These are phyloP conservation scores for Drosophila carrolli DNA, from an alignment of 1,140 invertebrate genomes.

Conservation along the genomic window DNA sequence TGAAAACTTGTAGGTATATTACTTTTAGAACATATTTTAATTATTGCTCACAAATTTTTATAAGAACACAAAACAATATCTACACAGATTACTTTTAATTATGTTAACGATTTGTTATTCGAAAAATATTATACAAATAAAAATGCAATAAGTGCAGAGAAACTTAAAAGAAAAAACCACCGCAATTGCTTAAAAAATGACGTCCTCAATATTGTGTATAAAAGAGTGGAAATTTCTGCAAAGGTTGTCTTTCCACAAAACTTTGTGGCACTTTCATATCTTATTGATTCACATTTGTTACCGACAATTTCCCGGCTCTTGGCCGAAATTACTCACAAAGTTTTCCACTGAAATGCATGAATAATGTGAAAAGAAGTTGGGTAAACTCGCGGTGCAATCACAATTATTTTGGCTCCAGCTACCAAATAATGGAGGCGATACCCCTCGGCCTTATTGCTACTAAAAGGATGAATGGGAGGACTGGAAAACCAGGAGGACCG, in stretches of 20 bases:
- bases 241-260: conserved; percentile 7
- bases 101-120: too few relatives aligned
- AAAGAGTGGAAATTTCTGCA: neutral
- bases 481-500: neutral
- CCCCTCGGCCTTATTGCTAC: conserved; percentile 20
- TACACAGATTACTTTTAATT: too few relatives aligned
- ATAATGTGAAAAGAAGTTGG: conserved; percentile 31
- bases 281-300: conserved; percentile 22
- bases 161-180: neutral
- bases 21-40: too few relatives aligned
- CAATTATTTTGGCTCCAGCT: conserved; percentile 37
- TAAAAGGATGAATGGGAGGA: conserved; percentile 14
- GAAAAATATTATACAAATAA: too few relatives aligned
- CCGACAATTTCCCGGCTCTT: conserved; percentile 28
- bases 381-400: conserved; percentile 36
- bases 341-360: conserved; percentile 48
- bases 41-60: too few relatives aligned
- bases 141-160: too few relatives aligned
- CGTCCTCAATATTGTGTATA: neutral
- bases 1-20: too few relatives aligned
- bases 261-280: conserved; percentile 13
- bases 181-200: neutral
- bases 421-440: conserved; percentile 26
- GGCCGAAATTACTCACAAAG: conserved; percentile 34
- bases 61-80: too few relatives aligned